Percentiles rank a stretch among this genome's conserved stretches.
Evolutionary conservation across 2,888 invertebrate genomes (phyloP).

Genomic region (Ypsolopha sequella): DNA sequence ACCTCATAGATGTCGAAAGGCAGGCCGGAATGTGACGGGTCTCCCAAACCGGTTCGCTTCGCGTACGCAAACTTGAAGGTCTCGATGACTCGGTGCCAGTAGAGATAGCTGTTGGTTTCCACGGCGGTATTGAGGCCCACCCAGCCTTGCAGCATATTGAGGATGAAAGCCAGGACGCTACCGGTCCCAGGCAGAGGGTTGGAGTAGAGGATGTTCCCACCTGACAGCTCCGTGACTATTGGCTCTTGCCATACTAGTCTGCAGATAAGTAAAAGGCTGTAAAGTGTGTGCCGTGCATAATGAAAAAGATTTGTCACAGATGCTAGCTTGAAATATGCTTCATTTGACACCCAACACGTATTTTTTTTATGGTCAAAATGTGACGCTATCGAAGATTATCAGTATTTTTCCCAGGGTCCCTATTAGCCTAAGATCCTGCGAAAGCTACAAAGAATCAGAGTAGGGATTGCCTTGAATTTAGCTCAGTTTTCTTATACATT

Average conservation of each 20-base stretch:
- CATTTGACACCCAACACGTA: no score
- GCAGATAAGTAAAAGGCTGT: slow-evolving; percentile 14
- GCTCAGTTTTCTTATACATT: no score
- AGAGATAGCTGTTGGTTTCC: slow-evolving; percentile 36
- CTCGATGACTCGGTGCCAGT: slow-evolving; percentile 86
- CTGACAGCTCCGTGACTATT: slow-evolving; percentile 65
- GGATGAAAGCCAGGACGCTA: slow-evolving; percentile 81
- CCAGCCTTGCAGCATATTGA: slow-evolving; percentile 80
- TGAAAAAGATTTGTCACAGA: no score
- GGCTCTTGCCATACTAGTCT: slow-evolving; percentile 77
- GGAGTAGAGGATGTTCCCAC: slow-evolving; percentile 78
- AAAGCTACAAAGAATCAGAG: no score
- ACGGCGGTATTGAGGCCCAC: slow-evolving; percentile 45
- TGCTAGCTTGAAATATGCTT: no score
- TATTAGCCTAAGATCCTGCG: no score
- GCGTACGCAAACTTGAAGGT: slow-evolving; percentile 87
- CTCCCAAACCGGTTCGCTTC: slow-evolving; percentile 79
- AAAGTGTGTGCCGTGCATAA: no score
- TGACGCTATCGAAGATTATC: no score
- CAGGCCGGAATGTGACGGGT: slow-evolving; percentile 27
- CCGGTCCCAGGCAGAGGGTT: slow-evolving; percentile 90
- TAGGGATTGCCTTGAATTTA: no score
- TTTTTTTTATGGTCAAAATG: no score
- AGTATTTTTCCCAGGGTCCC: no score
- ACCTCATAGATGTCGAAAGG: no score